Base-by-base conservation (phyloP, 2,888 invertebrate species). In the Drosophila setosimentum region DNA sequence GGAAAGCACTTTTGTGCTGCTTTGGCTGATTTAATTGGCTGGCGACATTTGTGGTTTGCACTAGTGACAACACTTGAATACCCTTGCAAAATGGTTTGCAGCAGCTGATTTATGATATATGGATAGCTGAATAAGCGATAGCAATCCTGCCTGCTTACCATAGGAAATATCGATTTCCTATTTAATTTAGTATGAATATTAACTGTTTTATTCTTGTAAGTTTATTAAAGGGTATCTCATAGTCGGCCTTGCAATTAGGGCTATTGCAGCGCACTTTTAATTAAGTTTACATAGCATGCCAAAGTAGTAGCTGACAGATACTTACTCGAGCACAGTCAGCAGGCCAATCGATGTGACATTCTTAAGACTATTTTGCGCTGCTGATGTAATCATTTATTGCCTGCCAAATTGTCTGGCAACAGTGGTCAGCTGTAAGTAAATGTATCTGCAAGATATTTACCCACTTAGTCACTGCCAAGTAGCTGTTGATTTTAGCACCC, bases 301-400 rank as follows among this genome's bases (percentile, higher is more conserved):
- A 21, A 24, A 33, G 45, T 45, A 48, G 30, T 45, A 32, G 45
- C 58, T 50, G 42, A 24, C 33, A 29, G 32, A 54, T 48, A 40
- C 33, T 32, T 32, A 33, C 50, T 37, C 37, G 27, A 33, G 37
- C 11, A 50, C 24, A 11, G 75, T 54, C 58, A 60, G 61, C 60
- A 49, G 53, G 37, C 77, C 45, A 74, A 74, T 74, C 78, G 74
- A 75, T 78, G 45, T 45, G 33, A 63, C 35, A 61, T 48, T 71
- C 45, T 71, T 50, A 42, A 21, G 18, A 71, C 57, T 62, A 61
- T 85, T 90, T 88, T 80, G 70, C 60, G 62, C 72, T 66, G 89
- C 80, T 90, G 85, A 90, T 85, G 85, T 88, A 88, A 86, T 80
- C 86, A 75, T 35, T 29, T 37, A 54, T 37, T 61, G 50, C 50